Evolutionary conservation across 2,797 vertebrate genomes (phyloP).

Genomic region (Takifugu rubripes): DNA sequence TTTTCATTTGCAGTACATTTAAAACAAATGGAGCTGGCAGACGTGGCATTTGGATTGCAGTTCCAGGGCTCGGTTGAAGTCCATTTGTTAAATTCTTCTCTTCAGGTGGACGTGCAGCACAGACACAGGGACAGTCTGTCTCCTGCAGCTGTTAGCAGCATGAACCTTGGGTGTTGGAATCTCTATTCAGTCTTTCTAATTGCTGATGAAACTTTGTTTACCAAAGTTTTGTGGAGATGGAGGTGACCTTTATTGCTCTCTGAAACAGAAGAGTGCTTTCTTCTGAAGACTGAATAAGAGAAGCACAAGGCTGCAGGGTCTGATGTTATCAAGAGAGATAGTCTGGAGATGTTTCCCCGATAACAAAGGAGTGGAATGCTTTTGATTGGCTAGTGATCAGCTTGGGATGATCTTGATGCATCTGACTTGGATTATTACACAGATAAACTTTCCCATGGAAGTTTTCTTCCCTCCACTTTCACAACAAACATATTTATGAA

Average conservation of each 20-base stretch:
- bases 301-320: constrained; percentile 26
- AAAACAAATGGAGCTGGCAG: constrained; percentile 65
- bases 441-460: constrained; percentile 25
- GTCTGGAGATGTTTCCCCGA: constrained; percentile 26
- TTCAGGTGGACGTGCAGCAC: constrained; percentile 35
- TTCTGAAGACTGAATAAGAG: constrained; percentile 29
- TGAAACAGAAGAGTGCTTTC: constrained; percentile 23
- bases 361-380: constrained; percentile 29
- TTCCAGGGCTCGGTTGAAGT: constrained; percentile 38
- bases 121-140: constrained; percentile 17
- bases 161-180: constrained; percentile 23
- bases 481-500: constrained; percentile 6
- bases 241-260: constrained; percentile 49
- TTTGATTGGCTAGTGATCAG: constrained; percentile 37
- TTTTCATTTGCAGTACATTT: constrained; percentile 67
- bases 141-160: constrained; percentile 22
- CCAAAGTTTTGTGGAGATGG: constrained; percentile 29
- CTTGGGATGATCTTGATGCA: constrained; percentile 29
- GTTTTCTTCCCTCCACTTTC: constrained; percentile 9
- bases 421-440: constrained; percentile 22
- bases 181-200: constrained; percentile 42
- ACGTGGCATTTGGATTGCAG: constrained; percentile 63
- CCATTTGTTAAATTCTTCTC: constrained; percentile 51
- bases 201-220: constrained; percentile 35
- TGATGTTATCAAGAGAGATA: constrained; percentile 33